phyloP scores from a whole-genome alignment of 1,140 invertebrate species.

The Drosophila novamexicana region DNA sequence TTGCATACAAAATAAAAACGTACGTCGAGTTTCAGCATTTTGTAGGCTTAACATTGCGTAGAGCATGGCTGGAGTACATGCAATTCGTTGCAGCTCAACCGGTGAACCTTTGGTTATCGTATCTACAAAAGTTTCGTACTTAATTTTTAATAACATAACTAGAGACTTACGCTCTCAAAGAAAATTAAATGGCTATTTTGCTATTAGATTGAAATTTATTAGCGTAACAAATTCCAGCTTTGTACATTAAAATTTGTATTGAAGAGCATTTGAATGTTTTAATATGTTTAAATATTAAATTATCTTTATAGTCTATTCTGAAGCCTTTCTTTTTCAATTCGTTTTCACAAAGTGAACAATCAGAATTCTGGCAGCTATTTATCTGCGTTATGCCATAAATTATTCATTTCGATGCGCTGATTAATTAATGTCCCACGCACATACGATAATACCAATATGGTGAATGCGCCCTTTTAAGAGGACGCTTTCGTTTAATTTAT shows the following conservation, averaged over 20 bases:
- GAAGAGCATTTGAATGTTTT: neutral
- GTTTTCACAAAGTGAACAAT: neutral
- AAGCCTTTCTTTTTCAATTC: constrained; percentile 3
- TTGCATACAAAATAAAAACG: constrained; percentile 64
- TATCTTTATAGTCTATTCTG: neutral
- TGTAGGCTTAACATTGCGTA: constrained; percentile 5
- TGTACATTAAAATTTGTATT: neutral
- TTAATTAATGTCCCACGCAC: constrained; percentile 46
- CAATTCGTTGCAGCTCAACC: constrained; percentile 7
- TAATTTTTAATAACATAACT: no score
- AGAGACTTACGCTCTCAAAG: neutral
- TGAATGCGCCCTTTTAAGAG: constrained; percentile 38
- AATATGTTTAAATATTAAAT: neutral
- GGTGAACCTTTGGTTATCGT: neutral
- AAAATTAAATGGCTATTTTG: no score
- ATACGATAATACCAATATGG: constrained; percentile 63
- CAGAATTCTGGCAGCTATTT: neutral
- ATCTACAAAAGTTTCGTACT: no score
- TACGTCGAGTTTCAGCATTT: constrained; percentile 35
- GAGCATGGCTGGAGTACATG: neutral
- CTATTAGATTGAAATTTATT: no score
- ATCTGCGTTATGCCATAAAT: constrained; percentile 49
- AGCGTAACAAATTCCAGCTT: no score
- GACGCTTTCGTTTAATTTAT: constrained; percentile 55
- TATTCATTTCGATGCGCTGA: constrained; percentile 39